Base-by-base conservation (phyloP, 2,113 vertebrate species). In the Cynoglossus semilaevis region DNA sequence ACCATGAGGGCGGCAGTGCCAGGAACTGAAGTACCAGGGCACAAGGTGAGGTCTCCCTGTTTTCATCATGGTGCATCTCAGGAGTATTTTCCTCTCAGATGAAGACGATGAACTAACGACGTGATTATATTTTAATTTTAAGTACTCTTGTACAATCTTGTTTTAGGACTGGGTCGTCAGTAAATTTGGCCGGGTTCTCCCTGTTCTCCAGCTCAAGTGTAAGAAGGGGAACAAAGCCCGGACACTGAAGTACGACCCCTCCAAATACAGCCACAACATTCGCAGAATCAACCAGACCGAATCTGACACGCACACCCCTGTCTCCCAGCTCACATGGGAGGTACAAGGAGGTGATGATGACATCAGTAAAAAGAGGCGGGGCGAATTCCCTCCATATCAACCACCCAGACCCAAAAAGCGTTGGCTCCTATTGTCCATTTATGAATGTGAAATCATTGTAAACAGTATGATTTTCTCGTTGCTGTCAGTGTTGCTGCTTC, bases 101-200 rank as follows among this genome's bases (percentile, higher is more conserved):
- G 9, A 11, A 43, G 15, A 43, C n/a, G n/a, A n/a, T 11, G 13
- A 43, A 29, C 22, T 43, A 43, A 12, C 4, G 2, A 7, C 13
- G 41, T 43, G 13, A 43, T 43, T 11, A 43, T 15, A 10, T 40
- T 5, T 40, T 40, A 2, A 11, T 40, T 40, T 40, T 40, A 29
- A 29, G 22, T 40, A 11, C 38, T 40, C 7, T 40, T 40, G 2
- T 40, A 4, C 7, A 11, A 40, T 77, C 18, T 49, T 40, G 0
- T 64, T 87, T 87, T 68, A 99, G 97, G 91, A 96, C 69, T 99
- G 97, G 97, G 90, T 99, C 63, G 96, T 98, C 63, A 94, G 94
- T 87, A 99, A 99, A 84, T 99, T 94, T 6, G 96, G 97, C 40
- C 91, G 96, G 67, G 94, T 99, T 6, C 91, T 98, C 51, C 97